These are phyloP conservation scores for Dermatemys mawii DNA, from an alignment of 2,113 vertebrate genomes.

Conservation along the genomic window DNA sequence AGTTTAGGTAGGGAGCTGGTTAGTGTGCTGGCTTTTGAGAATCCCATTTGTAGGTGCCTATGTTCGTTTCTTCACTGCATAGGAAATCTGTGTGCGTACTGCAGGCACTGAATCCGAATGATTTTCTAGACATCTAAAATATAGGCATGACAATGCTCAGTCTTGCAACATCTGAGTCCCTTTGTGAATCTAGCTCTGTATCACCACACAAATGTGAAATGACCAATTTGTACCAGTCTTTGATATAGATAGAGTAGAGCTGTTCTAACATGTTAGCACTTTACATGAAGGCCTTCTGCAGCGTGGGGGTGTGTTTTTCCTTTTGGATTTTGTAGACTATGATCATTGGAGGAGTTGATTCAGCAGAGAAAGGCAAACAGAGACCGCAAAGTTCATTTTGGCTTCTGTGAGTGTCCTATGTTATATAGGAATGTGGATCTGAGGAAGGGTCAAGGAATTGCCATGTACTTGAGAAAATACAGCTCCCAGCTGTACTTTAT, in stretches of 20 bases:
- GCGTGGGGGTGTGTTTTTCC: not conserved
- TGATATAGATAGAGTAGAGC: not conserved
- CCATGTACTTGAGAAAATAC: not conserved
- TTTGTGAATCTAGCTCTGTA: not conserved
- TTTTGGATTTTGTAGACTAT: not conserved
- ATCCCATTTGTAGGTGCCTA: not conserved
- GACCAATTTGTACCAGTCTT: not conserved
- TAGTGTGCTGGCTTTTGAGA: not conserved
- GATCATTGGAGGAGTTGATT: not conserved
- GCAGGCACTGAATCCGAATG: not conserved
- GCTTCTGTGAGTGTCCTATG: not conserved
- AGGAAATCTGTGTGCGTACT: not conserved
- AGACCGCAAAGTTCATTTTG: not conserved
- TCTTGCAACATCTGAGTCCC: not conserved
- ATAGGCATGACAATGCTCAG: not conserved
- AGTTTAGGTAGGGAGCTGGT: not conserved
- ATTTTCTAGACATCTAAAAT: not conserved
- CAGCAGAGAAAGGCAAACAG: slow-evolving; percentile 29
- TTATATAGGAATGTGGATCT: slow-evolving; percentile 6
- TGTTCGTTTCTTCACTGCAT: not conserved
- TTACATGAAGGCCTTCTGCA: not conserved
- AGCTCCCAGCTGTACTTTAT: slow-evolving; percentile 8
- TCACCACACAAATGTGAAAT: not conserved
- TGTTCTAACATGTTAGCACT: not conserved
- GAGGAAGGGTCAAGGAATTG: not conserved